Conservation (phyloP, 2,113 vertebrate species). For the Ranitomeya imitator region DNA sequence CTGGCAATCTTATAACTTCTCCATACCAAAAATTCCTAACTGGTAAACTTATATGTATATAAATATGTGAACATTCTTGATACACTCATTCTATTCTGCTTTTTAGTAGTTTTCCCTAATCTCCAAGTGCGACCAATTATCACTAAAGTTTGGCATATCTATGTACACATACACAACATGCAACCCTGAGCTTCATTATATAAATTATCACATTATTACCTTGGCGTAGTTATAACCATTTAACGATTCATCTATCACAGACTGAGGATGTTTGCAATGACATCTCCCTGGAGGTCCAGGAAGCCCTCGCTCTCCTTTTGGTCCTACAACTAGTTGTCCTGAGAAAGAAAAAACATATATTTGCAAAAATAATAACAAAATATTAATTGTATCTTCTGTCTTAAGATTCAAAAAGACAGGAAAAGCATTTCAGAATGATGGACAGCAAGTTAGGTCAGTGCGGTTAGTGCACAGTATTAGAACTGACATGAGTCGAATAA, state of each 20-base stretch:
- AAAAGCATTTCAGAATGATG: background rate
- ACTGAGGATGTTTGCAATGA: conserved; percentile 76
- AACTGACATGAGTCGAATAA: no score
- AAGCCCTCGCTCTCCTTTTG: conserved; percentile 90
- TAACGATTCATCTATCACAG: conserved; percentile 74
- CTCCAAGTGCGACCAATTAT: background rate
- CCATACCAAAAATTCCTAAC: background rate
- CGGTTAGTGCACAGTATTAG: background rate
- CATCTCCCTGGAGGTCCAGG: conserved; percentile 90
- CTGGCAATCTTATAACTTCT: background rate
- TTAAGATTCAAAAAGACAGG: background rate
- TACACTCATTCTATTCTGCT: background rate
- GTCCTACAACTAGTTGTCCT: conserved; percentile 85
- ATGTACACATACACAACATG: background rate
- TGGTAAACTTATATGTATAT: background rate
- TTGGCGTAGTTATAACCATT: conserved; percentile 75
- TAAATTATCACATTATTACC: conserved; percentile 65
- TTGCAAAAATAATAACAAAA: background rate
- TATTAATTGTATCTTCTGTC: background rate
- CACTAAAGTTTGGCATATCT: background rate
- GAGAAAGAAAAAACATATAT: conserved; percentile 34
- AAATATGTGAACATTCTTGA: background rate
- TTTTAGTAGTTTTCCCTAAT: background rate
- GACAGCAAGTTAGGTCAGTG: background rate
- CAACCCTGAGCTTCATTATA: background rate